Evolutionary conservation across 2,113 vertebrate genomes (phyloP).

Genomic region (Genyomyrus donnyi): DNA sequence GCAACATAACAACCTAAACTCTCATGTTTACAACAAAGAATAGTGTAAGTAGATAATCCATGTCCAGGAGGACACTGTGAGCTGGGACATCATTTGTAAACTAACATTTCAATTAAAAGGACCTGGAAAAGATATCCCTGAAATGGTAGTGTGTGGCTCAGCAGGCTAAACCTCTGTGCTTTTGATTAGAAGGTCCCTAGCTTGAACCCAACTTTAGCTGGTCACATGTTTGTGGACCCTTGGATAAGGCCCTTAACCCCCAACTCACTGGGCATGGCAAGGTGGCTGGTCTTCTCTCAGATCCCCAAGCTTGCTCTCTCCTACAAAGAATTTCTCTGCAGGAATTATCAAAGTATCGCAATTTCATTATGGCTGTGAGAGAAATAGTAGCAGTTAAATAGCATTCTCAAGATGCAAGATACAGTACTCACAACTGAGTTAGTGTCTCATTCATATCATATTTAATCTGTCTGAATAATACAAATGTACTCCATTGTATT

Average conservation of each 20-base stretch:
- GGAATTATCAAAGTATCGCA: not conserved
- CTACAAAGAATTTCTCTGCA: not conserved
- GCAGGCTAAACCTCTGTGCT: not conserved
- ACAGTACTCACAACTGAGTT: not conserved
- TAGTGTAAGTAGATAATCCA: not conserved
- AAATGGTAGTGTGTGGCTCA: not conserved
- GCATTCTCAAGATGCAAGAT: not conserved
- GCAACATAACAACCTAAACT: not conserved
- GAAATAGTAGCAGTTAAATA: not conserved
- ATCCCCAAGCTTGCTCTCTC: not conserved
- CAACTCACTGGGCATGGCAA: not conserved
- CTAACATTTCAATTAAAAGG: not conserved
- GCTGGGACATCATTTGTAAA: not conserved
- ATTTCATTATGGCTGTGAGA: not conserved
- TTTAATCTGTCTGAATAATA: not conserved
- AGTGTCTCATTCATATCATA: not conserved
- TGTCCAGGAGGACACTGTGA: not conserved
- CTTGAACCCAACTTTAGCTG: not conserved
- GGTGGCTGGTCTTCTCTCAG: not conserved
- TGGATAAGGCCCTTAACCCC: not conserved
- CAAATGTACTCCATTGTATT: not conserved
- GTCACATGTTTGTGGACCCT: not conserved
- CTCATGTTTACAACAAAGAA: not conserved
- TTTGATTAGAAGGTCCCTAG: not conserved
- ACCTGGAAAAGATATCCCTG: not conserved